Conservation (phyloP, 2,888 invertebrate species). For the Spialia ferax region DNA sequence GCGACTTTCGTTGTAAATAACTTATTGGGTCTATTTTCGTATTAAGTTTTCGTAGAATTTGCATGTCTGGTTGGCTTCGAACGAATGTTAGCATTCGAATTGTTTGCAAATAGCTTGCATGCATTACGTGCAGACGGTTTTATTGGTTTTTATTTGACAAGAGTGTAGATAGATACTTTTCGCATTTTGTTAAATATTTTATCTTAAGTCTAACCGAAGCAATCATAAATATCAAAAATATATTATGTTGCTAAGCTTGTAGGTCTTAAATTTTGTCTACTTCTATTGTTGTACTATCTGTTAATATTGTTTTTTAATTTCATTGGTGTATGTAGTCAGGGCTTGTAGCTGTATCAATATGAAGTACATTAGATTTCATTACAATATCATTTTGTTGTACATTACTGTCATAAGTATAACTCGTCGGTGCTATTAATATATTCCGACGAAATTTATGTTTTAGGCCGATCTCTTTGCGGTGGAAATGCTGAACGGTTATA, state of each 20-base stretch:
- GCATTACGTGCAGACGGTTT: slow-evolving; percentile 57
- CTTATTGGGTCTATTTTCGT: slow-evolving; percentile 34
- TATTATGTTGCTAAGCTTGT: not conserved
- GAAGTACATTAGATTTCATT: not conserved
- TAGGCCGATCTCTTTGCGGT: slow-evolving; percentile 97
- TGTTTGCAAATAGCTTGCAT: slow-evolving; percentile 66
- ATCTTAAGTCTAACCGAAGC: not conserved
- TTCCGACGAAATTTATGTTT: no score
- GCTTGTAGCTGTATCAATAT: not conserved
- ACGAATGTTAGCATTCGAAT: slow-evolving; percentile 63
- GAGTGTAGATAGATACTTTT: not conserved
- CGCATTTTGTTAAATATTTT: not conserved
- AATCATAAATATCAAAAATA: no score
- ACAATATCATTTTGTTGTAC: not conserved
- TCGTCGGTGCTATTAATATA: no score
- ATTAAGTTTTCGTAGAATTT: slow-evolving; percentile 50
- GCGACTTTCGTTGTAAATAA: slow-evolving; percentile 23
- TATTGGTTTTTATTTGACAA: slow-evolving; percentile 38
- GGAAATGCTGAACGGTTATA: slow-evolving; percentile 97
- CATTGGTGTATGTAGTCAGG: not conserved
- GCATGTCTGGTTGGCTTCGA: slow-evolving; percentile 59
- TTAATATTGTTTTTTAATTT: not conserved
- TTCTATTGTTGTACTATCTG: not conserved
- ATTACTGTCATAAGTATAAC: no score
- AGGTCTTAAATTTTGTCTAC: not conserved